Evolutionary conservation across 2,113 vertebrate species (phyloP).

Genomic region (Penelope pileata): DNA sequence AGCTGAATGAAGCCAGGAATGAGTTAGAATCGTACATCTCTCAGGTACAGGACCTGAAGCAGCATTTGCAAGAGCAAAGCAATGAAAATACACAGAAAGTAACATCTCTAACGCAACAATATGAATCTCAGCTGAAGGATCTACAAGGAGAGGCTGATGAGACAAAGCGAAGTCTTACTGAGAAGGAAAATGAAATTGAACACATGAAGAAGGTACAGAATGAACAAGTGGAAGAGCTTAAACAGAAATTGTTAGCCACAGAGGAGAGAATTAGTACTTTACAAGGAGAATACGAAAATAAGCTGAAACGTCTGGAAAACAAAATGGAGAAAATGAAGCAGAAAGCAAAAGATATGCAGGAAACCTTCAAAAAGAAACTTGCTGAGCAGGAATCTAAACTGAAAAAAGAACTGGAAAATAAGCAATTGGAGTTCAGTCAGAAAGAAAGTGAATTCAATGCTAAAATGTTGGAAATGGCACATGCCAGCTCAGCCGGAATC

Average conservation of each 20-base stretch:
- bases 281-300: conserved; percentile 83
- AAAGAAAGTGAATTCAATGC: conserved; percentile 89
- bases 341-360: conserved; percentile 90
- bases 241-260: conserved; percentile 77
- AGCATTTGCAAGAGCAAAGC: conserved; percentile 76
- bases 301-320: conserved; percentile 86
- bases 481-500: conserved; percentile 86
- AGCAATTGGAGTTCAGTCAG: conserved; percentile 83
- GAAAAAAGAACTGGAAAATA: conserved; percentile 88
- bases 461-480: conserved; percentile 88
- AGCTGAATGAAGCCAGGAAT: conserved; percentile 64
- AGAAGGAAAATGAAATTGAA: conserved; percentile 79
- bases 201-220: conserved; percentile 73
- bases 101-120: conserved; percentile 68
- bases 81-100: conserved; percentile 76
- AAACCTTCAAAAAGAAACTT: conserved; percentile 87
- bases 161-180: conserved; percentile 70
- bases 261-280: conserved; percentile 79
- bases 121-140: conserved; percentile 74
- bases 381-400: conserved; percentile 87
- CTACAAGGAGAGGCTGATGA: conserved; percentile 74
- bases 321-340: conserved; percentile 88
- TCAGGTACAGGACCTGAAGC: conserved; percentile 74
- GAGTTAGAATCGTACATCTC: conserved; percentile 76
- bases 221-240: conserved; percentile 80